phyloP scores from a whole-genome alignment of 2,113 vertebrate genomes.

The Motacilla tschutschensis region DNA sequence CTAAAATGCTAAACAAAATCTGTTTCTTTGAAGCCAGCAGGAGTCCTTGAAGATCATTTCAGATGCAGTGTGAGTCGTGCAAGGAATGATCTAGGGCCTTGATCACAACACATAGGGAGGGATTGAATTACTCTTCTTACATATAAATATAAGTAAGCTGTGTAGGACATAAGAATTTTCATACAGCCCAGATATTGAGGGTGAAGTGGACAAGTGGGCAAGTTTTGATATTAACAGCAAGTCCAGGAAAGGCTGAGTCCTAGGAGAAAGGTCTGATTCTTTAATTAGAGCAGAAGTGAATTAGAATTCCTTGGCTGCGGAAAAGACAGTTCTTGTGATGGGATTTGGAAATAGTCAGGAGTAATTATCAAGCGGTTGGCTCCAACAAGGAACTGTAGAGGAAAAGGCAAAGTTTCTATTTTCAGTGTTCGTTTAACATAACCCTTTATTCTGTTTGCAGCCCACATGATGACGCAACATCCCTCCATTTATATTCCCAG shows the following conservation, averaged over 20 bases:
- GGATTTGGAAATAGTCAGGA: slow-evolving; percentile 66
- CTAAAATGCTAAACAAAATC: slow-evolving; percentile 69
- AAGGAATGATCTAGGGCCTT: slow-evolving; percentile 46
- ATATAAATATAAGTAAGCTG: slow-evolving; percentile 15
- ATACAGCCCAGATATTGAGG: not conserved
- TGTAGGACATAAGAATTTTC: not conserved
- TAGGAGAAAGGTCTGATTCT: slow-evolving; percentile 19
- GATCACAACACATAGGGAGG: slow-evolving; percentile 38
- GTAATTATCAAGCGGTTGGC: slow-evolving; percentile 54
- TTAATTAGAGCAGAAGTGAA: slow-evolving; percentile 45
- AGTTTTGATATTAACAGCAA: not conserved
- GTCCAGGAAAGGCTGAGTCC: not conserved
- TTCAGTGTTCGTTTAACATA: slow-evolving; percentile 71
- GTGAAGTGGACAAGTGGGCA: not conserved
- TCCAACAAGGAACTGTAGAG: slow-evolving; percentile 58
- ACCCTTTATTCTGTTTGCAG: slow-evolving; percentile 70
- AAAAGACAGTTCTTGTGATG: slow-evolving; percentile 49
- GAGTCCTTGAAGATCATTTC: slow-evolving; percentile 63
- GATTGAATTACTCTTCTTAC: slow-evolving; percentile 19
- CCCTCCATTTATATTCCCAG: slow-evolving; percentile 60
- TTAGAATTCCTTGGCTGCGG: slow-evolving; percentile 47
- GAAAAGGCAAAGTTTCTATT: slow-evolving; percentile 70
- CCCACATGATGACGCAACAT: slow-evolving; percentile 68
- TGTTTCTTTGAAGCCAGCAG: slow-evolving; percentile 64
- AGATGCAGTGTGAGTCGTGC: slow-evolving; percentile 53